These are phyloP conservation scores for Gasterosteus nipponicus DNA, from an alignment of 2,113 vertebrate species.

Conservation along the genomic window DNA sequence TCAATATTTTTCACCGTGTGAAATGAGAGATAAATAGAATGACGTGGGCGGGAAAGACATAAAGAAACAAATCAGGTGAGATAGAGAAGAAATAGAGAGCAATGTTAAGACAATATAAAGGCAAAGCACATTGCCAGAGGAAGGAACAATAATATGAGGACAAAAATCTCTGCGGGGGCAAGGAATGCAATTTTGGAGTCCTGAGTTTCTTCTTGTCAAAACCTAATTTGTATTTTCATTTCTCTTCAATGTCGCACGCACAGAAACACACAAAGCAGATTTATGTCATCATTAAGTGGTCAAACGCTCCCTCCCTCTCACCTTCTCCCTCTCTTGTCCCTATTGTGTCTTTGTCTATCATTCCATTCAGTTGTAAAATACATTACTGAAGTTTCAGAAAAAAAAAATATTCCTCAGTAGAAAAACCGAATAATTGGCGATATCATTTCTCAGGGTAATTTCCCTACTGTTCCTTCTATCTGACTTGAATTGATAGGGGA, in stretches of 20 bases:
- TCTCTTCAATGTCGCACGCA: slow-evolving; percentile 3
- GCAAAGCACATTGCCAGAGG: not conserved
- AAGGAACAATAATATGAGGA: slow-evolving; percentile 19
- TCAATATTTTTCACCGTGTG: not conserved
- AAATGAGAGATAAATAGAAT: not conserved
- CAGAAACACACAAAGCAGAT: slow-evolving; percentile 5
- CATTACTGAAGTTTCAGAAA: slow-evolving; percentile 2
- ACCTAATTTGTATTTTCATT: slow-evolving; percentile 47
- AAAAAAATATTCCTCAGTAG: slow-evolving; percentile 3
- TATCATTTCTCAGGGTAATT: slow-evolving; percentile 6
- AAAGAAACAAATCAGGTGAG: not conserved
- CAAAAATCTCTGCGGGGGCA: slow-evolving; percentile 4
- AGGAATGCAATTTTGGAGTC: slow-evolving; percentile 13
- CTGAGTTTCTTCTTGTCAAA: slow-evolving; percentile 29
- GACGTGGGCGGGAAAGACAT: not conserved
- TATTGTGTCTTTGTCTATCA: slow-evolving; percentile 14
- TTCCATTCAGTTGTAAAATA: slow-evolving; percentile 31
- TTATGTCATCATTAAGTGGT: slow-evolving; percentile 24
- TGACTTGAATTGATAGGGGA: not conserved
- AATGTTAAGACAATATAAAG: not conserved
- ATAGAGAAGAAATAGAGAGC: not conserved
- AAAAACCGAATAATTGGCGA: not conserved
- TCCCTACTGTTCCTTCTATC: slow-evolving; percentile 1
- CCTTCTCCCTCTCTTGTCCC: slow-evolving; percentile 7
- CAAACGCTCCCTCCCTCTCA: slow-evolving; percentile 19